Evolutionary conservation across 2,888 invertebrate species (phyloP).

Genomic region (Melangyna quadrimaculata): DNA sequence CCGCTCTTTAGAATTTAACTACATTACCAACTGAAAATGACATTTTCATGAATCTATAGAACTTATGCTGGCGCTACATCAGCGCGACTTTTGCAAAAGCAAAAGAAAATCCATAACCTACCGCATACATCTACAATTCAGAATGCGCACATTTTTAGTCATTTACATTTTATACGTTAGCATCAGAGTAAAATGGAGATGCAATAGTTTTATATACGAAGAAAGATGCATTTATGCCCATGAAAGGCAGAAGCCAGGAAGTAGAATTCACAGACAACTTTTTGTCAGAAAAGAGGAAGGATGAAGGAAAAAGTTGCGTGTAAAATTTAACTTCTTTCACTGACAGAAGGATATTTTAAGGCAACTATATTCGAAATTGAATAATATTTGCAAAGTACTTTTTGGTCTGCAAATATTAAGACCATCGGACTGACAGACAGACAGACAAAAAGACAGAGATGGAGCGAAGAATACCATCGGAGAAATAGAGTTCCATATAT

Average conservation of each 20-base stretch:
- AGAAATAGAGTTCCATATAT: neutral
- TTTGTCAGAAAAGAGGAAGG: neutral
- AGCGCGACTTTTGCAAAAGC: conserved; percentile 15
- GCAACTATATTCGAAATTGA: conserved; percentile 59
- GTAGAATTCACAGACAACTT: neutral
- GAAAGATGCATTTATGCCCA: neutral
- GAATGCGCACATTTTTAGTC: conserved; percentile 7
- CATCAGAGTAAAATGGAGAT: neutral
- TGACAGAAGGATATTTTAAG: conserved; percentile 59
- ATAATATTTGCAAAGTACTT: conserved; percentile 66
- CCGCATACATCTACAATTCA: neutral
- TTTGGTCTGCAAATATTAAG: conserved; percentile 40
- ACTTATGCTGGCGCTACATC: conserved; percentile 55
- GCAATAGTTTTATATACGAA: neutral
- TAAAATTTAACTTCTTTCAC: conserved; percentile 59
- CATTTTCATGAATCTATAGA: conserved; percentile 61
- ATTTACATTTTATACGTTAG: conserved; percentile 1
- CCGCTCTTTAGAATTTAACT: conserved; percentile 35
- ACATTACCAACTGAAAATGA: conserved; percentile 49
- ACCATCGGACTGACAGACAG: conserved; percentile 9
- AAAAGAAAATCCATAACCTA: conserved; percentile 42
- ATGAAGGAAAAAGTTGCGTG: conserved; percentile 54
- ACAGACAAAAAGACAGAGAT: neutral
- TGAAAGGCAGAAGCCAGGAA: conserved; percentile 7
- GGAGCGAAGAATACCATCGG: neutral